Percentiles rank a stretch among this genome's conserved stretches.
phyloP scores from a whole-genome alignment of 2,113 vertebrate genomes.

The Carassius auratus region DNA sequence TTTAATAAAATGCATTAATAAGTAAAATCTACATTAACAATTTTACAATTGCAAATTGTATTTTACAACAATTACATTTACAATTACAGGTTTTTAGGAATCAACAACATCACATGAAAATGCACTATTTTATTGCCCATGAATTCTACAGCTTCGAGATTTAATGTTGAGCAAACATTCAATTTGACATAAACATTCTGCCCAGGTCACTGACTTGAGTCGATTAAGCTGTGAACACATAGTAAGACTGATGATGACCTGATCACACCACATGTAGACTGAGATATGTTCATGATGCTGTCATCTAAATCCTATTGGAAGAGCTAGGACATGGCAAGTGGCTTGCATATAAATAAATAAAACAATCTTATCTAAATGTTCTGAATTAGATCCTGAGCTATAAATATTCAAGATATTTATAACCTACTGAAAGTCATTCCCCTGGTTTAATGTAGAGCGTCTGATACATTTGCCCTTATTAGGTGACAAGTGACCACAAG shows the following conservation, averaged over 20 bases:
- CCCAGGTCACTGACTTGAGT: background rate
- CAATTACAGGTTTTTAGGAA: background rate
- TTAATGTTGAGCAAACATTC: constrained; percentile 16
- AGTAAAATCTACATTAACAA: no score
- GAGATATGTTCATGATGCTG: background rate
- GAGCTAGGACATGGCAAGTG: constrained; percentile 1
- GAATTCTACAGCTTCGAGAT: constrained; percentile 16
- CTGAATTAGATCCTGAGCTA: constrained; percentile 25
- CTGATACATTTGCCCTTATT: background rate
- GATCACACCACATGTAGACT: background rate
- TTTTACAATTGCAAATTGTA: no score
- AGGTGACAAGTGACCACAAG: background rate
- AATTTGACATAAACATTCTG: constrained; percentile 7
- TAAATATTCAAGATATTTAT: background rate
- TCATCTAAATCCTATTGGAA: constrained; percentile 8
- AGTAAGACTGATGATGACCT: background rate
- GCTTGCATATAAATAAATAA: constrained; percentile 19
- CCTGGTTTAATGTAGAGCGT: background rate
- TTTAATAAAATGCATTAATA: no score
- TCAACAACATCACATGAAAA: constrained; percentile 7
- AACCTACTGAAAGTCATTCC: background rate
- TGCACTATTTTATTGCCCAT: background rate
- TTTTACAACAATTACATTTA: no score
- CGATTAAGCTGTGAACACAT: background rate
- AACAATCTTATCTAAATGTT: constrained; percentile 7